phyloP scores from a whole-genome alignment of 1,140 invertebrate species.

The Thaumetopoea pityocampa region DNA sequence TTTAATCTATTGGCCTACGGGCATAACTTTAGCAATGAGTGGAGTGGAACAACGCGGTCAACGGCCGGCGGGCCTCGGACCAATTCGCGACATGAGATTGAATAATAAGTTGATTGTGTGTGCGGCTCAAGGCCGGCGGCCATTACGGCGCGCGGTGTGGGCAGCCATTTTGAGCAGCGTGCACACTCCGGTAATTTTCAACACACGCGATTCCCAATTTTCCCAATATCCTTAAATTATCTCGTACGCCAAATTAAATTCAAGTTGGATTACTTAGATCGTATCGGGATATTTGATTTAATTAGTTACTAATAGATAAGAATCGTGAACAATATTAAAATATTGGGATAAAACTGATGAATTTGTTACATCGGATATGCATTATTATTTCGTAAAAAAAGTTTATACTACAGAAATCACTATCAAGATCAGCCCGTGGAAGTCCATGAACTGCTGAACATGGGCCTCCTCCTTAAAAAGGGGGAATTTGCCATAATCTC shows the following conservation, averaged over 20 bases:
- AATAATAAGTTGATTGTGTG: conserved; percentile 74
- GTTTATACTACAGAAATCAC: too few relatives aligned
- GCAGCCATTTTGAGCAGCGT: conserved; percentile 61
- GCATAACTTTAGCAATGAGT: conserved; percentile 35
- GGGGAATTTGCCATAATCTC: too few relatives aligned
- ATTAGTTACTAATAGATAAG: too few relatives aligned
- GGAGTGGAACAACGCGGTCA: conserved; percentile 57
- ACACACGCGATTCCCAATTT: conserved; percentile 26
- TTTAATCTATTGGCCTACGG: conserved; percentile 35
- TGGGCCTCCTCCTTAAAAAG: too few relatives aligned
- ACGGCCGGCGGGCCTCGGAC: conserved; percentile 65
- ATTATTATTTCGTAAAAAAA: too few relatives aligned
- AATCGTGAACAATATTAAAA: too few relatives aligned
- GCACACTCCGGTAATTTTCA: conserved; percentile 34
- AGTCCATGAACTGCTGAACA: too few relatives aligned
- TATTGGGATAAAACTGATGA: too few relatives aligned
- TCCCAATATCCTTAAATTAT: neutral
- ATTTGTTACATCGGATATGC: too few relatives aligned
- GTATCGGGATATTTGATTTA: too few relatives aligned
- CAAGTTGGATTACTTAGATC: neutral
- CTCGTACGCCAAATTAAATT: neutral
- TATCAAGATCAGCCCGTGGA: too few relatives aligned
- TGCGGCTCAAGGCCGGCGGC: conserved; percentile 62
- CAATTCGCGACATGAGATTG: conserved; percentile 75
- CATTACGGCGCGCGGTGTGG: conserved; percentile 49